A percentile compares a stretch with the other conserved stretches of the same genome.
phyloP scores from a whole-genome alignment of 2,888 invertebrate genomes.

The Neelides folsomi region DNA sequence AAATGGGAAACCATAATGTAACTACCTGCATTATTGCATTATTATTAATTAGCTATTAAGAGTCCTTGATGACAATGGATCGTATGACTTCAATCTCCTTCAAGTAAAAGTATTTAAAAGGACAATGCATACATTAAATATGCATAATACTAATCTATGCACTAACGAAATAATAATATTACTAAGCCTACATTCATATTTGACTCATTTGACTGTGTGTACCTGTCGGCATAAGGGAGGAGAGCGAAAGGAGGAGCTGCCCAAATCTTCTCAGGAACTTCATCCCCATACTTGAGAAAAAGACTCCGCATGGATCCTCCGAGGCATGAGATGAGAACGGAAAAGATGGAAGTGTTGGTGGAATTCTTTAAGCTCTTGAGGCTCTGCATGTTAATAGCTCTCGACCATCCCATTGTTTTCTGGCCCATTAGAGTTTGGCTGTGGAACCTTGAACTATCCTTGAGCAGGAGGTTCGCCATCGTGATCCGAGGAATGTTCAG shows the following conservation, averaged over 20 bases:
- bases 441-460: slow-evolving; percentile 12
- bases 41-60: too few relatives aligned
- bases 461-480: slow-evolving; percentile 8
- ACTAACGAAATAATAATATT: too few relatives aligned
- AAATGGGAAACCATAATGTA: too few relatives aligned
- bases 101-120: too few relatives aligned
- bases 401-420: slow-evolving; percentile 25
- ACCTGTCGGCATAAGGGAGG: slow-evolving; percentile 16
- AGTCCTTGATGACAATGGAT: too few relatives aligned
- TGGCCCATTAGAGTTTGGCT: slow-evolving; percentile 20
- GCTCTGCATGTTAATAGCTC: slow-evolving; percentile 19
- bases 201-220: not conserved
- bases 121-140: too few relatives aligned
- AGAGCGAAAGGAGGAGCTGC: slow-evolving; percentile 27
- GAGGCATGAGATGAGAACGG: slow-evolving; percentile 20
- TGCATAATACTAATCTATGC: too few relatives aligned
- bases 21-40: not conserved
- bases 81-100: too few relatives aligned
- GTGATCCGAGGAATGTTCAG: slow-evolving; percentile 17
- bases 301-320: slow-evolving; percentile 22
- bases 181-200: too few relatives aligned
- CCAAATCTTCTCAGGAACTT: slow-evolving; percentile 14
- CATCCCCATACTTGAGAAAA: slow-evolving; percentile 9
- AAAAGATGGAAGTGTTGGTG: slow-evolving; percentile 19
- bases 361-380: slow-evolving; percentile 23